These are phyloP conservation scores for Drosophila miranda DNA, from an alignment of 1,140 invertebrate species.

Conservation along the genomic window DNA sequence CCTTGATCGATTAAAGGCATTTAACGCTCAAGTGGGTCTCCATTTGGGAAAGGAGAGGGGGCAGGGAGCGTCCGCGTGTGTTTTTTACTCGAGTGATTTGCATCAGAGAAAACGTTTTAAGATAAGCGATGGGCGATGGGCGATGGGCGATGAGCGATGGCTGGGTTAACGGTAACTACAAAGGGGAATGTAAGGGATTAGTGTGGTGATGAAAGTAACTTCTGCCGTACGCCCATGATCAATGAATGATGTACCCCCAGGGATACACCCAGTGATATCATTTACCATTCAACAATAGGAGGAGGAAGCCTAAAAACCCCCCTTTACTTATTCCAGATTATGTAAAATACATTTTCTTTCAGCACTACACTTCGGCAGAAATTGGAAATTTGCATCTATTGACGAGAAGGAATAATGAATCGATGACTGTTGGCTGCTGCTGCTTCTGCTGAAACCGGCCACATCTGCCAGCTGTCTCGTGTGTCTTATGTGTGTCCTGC, in stretches of 20 bases:
- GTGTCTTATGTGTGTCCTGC: slow-evolving; percentile 21
- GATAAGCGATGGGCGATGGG: not conserved
- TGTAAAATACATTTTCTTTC: slow-evolving; percentile 38
- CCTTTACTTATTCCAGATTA: slow-evolving; percentile 45
- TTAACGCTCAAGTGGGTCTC: slow-evolving; percentile 67
- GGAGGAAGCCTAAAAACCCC: not conserved
- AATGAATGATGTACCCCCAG: too few species aligned
- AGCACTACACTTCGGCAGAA: slow-evolving; percentile 1
- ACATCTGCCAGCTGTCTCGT: slow-evolving; percentile 65
- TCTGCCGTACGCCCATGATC: not conserved
- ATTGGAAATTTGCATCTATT: slow-evolving; percentile 60
- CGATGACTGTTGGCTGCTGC: slow-evolving; percentile 73
- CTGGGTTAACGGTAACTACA: slow-evolving; percentile 29
- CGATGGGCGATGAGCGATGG: not conserved
- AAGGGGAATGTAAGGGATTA: slow-evolving; percentile 13
- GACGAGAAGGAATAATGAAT: slow-evolving; percentile 66
- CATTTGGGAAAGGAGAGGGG: slow-evolving; percentile 18
- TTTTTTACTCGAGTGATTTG: slow-evolving; percentile 30
- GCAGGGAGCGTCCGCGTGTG: slow-evolving; percentile 37
- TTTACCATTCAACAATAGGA: too few species aligned
- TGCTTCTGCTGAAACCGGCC: slow-evolving; percentile 47
- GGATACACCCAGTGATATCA: too few species aligned
- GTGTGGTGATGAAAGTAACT: not conserved
- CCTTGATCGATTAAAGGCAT: slow-evolving; percentile 73
- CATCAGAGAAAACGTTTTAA: slow-evolving; percentile 29